Conservation (phyloP, 2,797 vertebrate genomes). For the Acipenser ruthenus region DNA sequence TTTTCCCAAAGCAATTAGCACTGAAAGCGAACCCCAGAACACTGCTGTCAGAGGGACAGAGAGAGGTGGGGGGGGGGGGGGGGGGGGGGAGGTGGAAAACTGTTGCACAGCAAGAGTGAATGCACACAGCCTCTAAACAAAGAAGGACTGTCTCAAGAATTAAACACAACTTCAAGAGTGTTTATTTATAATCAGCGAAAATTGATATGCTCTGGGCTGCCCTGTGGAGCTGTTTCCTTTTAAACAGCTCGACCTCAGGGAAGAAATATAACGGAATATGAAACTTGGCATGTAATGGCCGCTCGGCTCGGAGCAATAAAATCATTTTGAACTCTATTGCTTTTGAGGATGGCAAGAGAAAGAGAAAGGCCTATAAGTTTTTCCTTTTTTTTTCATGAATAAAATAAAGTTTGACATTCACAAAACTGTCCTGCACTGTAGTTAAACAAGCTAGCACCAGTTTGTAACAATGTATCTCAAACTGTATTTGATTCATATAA, state of each 20-base stretch:
- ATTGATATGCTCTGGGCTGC: constrained; percentile 30
- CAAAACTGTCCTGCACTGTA: too few species aligned
- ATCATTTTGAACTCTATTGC: too few species aligned
- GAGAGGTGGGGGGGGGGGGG: constrained; percentile 6
- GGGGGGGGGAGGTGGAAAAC: constrained; percentile 1
- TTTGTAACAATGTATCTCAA: too few species aligned
- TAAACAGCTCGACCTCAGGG: constrained; percentile 24
- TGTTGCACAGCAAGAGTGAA: constrained; percentile 19
- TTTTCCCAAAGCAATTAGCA: constrained; percentile 46
- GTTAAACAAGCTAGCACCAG: too few species aligned
- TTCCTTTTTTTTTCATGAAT: too few species aligned
- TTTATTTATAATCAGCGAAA: constrained; percentile 33
- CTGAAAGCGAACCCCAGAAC: constrained; percentile 30
- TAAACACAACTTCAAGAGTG: constrained; percentile 19
- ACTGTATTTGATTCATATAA: too few species aligned
- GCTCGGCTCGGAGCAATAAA: too few species aligned
- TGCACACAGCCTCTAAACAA: constrained; percentile 26
- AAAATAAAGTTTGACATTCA: too few species aligned
- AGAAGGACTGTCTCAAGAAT: constrained; percentile 24
- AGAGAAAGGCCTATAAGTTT: too few species aligned
- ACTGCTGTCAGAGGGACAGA: constrained; percentile 4
- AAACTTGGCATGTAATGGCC: too few species aligned
- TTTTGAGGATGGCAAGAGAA: too few species aligned
- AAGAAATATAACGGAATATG: not conserved
- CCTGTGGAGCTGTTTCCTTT: constrained; percentile 16